A percentile compares a stretch with the other conserved stretches of the same genome.
Conservation (phyloP, 2,888 invertebrate species). For the Rhagonycha fulva region DNA sequence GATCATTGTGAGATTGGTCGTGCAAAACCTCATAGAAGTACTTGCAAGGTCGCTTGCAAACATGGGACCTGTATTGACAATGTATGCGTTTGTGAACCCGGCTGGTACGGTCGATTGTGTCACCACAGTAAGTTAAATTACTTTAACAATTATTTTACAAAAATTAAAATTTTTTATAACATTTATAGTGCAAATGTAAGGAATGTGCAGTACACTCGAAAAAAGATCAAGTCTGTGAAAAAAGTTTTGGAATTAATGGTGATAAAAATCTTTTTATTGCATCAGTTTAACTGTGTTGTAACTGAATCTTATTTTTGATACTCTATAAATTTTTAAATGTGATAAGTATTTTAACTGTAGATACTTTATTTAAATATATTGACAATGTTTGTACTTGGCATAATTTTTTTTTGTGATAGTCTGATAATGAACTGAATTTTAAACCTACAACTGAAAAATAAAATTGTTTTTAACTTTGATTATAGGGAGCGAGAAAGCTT, state of each 20-base stretch:
- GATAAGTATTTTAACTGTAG: not conserved
- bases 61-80: slow-evolving; percentile 78
- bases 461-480: too few species aligned
- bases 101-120: slow-evolving; percentile 82
- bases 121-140: slow-evolving; percentile 64
- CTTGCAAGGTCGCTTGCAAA: slow-evolving; percentile 74
- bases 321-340: not conserved
- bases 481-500: too few species aligned
- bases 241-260: not conserved
- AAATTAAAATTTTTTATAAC: not conserved
- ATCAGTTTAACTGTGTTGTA: not conserved
- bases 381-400: not conserved
- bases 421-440: too few species aligned
- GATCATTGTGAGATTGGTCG: slow-evolving; percentile 91
- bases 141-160: not conserved
- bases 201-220: not conserved
- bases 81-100: slow-evolving; percentile 78
- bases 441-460: too few species aligned
- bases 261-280: not conserved
- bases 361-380: not conserved
- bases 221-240: not conserved
- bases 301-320: not conserved
- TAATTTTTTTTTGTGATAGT: too few species aligned
- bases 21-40: slow-evolving; percentile 67
- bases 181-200: slow-evolving; percentile 15